A percentile compares a stretch with the other conserved stretches of the same genome.
These are phyloP conservation scores for Drosophila ananassae DNA, from an alignment of 1,140 invertebrate genomes.

Conservation along the genomic window DNA sequence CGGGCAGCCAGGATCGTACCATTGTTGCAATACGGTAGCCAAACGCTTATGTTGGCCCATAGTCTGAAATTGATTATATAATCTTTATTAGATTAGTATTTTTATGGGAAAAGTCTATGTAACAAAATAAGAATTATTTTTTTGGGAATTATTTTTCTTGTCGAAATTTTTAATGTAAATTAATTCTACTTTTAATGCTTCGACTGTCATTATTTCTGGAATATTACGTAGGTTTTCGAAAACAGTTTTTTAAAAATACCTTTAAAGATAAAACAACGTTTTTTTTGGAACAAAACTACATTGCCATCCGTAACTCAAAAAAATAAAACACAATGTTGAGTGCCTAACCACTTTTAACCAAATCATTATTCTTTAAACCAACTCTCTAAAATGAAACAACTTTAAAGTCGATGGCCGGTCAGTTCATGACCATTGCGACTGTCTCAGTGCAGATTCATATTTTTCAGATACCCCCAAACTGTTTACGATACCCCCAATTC, in stretches of 20 bases:
- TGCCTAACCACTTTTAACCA: background rate
- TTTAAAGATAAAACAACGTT: too few species aligned
- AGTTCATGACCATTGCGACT: slow-evolving; percentile 30
- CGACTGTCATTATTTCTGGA: too few species aligned
- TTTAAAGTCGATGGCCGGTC: slow-evolving; percentile 3
- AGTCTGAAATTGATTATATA: background rate
- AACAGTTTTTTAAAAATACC: background rate
- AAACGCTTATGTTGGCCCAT: slow-evolving; percentile 28
- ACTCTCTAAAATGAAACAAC: slow-evolving; percentile 12
- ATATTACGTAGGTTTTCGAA: too few species aligned
- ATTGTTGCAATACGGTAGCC: slow-evolving; percentile 36
- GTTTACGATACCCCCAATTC: slow-evolving; percentile 46
- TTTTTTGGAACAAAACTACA: too few species aligned
- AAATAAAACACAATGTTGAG: too few species aligned
- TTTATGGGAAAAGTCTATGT: too few species aligned
- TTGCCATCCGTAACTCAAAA: too few species aligned
- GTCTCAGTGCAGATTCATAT: slow-evolving; percentile 17
- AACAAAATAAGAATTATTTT: too few species aligned
- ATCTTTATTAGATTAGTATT: background rate
- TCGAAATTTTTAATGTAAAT: too few species aligned
- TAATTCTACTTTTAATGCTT: too few species aligned
- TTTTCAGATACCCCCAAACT: slow-evolving; percentile 25
- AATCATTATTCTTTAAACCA: slow-evolving; percentile 1
- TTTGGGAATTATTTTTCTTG: too few species aligned
- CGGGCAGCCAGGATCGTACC: slow-evolving; percentile 13